Base-by-base conservation (phyloP, 2,113 vertebrate genomes). In the Apodemus sylvaticus region DNA sequence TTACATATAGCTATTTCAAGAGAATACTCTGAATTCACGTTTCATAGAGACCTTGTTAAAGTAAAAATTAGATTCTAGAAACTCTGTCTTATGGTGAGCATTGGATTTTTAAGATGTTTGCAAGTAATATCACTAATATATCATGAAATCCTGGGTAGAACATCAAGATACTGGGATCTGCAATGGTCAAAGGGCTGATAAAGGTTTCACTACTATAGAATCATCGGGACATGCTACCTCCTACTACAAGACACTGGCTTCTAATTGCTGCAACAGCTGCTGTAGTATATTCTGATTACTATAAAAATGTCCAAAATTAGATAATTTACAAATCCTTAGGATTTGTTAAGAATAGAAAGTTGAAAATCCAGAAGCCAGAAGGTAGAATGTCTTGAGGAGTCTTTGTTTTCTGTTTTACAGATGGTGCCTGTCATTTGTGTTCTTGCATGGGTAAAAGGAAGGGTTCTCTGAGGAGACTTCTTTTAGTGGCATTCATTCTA, bases 401-500 rank as follows among this genome's bases (percentile, higher is more conserved):
- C 34, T 10, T 36, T 51, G 62, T 78, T 86, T 79, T 60, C 26
- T 86, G 36, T 51, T 58, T 60, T 62, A 90, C 24, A 17, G 19
- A 22, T 53, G 48, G 7, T 62, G 1, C 1, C 19, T 53, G 26
- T 29, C 45, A 70, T 79, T 29, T 95, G 2, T 36, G 2, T 39
- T n/a, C 14, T 24, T 10, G 77, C 4, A 36, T 29, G 20, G 5
- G 0, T 16, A 0, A 31, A 71, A 51, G 3, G 16, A 22, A 48
- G 20, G 5, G 1, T 48, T 12, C 36, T 64, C 31, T 26, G 13
- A 11, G 8, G 34, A 1, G 20, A 1, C 3, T 3, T 29, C 81
- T 9, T 36, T 26, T 51, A 85, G 85, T n/a, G 11, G 1, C 26
- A 34, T 1, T 34, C 16, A 36, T 48, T 26, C 3, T 7, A 90